Conservation (phyloP, 2,797 vertebrate genomes). For the Alfaro cultratus region DNA sequence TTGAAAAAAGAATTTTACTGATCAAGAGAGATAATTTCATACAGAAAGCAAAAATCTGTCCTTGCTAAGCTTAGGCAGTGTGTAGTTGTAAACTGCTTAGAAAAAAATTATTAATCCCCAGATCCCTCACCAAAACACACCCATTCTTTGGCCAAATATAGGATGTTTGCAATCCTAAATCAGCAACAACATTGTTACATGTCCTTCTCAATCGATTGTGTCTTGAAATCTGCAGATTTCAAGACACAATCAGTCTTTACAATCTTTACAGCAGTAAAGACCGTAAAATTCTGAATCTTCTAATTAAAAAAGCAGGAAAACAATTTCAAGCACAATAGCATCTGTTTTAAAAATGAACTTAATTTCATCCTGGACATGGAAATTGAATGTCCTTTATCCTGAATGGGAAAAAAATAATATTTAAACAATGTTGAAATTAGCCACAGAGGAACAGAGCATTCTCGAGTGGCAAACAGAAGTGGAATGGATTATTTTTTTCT, state of each 20-base stretch:
- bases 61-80: slow-evolving; percentile 12
- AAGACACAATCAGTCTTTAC: slow-evolving; percentile 2
- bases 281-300: slow-evolving; percentile 11
- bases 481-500: slow-evolving; percentile 49
- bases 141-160: slow-evolving; percentile 20
- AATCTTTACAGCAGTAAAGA: background rate
- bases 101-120: slow-evolving; percentile 24
- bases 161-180: slow-evolving; percentile 1
- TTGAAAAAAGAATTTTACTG: background rate
- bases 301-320: slow-evolving; percentile 53
- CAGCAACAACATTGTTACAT: slow-evolving; percentile 28
- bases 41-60: background rate
- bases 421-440: slow-evolving; percentile 63
- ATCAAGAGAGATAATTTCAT: background rate
- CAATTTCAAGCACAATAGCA: slow-evolving; percentile 36
- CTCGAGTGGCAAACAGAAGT: slow-evolving; percentile 46
- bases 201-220: background rate
- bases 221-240: slow-evolving; percentile 28
- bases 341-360: slow-evolving; percentile 40
- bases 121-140: slow-evolving; percentile 20
- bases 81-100: slow-evolving; percentile 12
- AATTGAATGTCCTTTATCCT: slow-evolving; percentile 14
- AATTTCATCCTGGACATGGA: slow-evolving; percentile 24
- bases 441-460: slow-evolving; percentile 31
- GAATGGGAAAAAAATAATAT: slow-evolving; percentile 26